Evolutionary conservation across 2,113 vertebrate genomes (phyloP).

Genomic region (Melanotaenia duboulayi): DNA sequence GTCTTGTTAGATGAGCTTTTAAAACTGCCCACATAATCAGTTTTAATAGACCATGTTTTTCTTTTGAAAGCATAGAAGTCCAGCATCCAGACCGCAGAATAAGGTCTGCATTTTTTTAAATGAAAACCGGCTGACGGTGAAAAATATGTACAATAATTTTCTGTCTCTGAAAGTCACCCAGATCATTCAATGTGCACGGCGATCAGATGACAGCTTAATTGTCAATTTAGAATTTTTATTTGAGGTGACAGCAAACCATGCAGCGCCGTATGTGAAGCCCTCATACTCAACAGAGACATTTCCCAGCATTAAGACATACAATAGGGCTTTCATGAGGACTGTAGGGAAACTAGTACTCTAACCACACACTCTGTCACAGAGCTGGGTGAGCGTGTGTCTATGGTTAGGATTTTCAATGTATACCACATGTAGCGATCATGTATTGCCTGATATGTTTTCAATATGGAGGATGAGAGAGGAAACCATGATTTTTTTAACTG

Average conservation of each 20-base stretch:
- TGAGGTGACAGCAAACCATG: conserved; percentile 48
- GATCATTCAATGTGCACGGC: conserved; percentile 29
- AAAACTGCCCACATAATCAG: conserved; percentile 50
- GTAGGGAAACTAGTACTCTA: conserved; percentile 60
- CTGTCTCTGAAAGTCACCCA: conserved; percentile 16
- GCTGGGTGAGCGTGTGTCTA: conserved; percentile 51
- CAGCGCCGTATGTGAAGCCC: conserved; percentile 51
- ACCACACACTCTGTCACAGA: conserved; percentile 70
- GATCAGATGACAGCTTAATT: conserved; percentile 56
- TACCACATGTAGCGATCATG: conserved; percentile 70
- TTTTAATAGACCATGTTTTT: conserved; percentile 61
- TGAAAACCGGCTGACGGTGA: conserved; percentile 47
- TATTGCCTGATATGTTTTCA: conserved; percentile 73
- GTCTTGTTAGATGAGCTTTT: conserved; percentile 59
- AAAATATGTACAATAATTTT: conserved; percentile 30
- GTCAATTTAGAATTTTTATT: conserved; percentile 42
- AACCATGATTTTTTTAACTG: conserved; percentile 29
- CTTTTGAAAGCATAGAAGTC: conserved; percentile 27
- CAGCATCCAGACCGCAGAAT: conserved; percentile 31
- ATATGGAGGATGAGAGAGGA: conserved; percentile 50
- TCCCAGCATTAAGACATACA: conserved; percentile 60
- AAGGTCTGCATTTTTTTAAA: conserved; percentile 27
- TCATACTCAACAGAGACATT: conserved; percentile 61
- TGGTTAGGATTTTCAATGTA: conserved; percentile 68
- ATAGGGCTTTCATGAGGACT: conserved; percentile 70